Evolutionary conservation across 2,888 invertebrate species (phyloP), one percentile per base, ranked within the genome.

Genomic region (Clanis bilineata): DNA sequence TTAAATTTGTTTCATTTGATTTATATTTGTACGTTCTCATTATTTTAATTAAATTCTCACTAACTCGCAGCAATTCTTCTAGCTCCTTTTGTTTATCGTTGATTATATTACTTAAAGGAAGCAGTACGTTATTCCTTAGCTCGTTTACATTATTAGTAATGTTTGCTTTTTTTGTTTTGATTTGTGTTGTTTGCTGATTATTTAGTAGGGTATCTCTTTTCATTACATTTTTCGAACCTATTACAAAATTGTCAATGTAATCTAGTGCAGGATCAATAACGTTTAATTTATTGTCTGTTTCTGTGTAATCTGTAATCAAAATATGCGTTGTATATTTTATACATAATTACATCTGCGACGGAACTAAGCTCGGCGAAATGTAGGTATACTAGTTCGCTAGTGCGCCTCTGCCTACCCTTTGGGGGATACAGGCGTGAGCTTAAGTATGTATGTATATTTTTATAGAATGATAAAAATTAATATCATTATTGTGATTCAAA

Each of bases 61-160:
- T 82, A 2, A 89, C 76, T 25, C 64, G 64, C 15, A 70, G 57
- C 15, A 90, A 69, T 58, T 78, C 74, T 43, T 76, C 66, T 10
- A 86, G 64, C 73, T 89, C 87, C 54, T 69, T 76, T 61, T 78
- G 63, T 66, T 83, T 87, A 9, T 78, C 74, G 23, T 66, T 64
- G 28, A 88, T 80, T 0, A 88, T 72, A 62, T 73, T 76, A 22
- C 64, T 72, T 36, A 90, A 59, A 25, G 85, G 82, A 25, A 64
- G 57, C 4, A 82, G 59, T 0, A 86, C 72, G 57, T 70, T 66
- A 0, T 72, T 60, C 25, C 71, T 72, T 22, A 83, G 45, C 51
- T 71, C 64, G 18, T 64, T 56, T 5, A 64, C n/a, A n/a, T 58
- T 43, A 3, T 62, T 51, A 12, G 62, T 61, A 12, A 56, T 61